A percentile compares a stretch with the other conserved stretches of the same genome.
Conservation (phyloP, 2,888 invertebrate species). For the Tubulanus polymorphus region DNA sequence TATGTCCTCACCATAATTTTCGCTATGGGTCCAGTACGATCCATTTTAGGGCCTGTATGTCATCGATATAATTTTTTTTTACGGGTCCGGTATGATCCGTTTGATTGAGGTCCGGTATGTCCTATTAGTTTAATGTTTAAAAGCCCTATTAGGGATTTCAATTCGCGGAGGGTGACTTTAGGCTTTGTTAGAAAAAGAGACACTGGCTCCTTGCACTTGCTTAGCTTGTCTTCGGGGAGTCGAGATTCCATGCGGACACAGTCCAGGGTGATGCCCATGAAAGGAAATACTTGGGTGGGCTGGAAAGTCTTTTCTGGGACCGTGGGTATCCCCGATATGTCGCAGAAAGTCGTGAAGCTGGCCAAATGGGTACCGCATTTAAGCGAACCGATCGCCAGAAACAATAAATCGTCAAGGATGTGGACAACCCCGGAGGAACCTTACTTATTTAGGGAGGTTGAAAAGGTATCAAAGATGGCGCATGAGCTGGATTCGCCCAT, state of each 20-base stretch:
- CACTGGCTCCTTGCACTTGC: not conserved
- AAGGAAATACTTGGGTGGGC: not conserved
- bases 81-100: too few relatives aligned
- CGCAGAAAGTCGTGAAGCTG: not conserved
- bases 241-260: not conserved
- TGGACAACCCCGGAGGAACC: conserved; percentile 6
- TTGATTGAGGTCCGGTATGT: too few relatives aligned
- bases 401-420: conserved; percentile 18
- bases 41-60: too few relatives aligned
- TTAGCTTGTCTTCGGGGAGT: not conserved
- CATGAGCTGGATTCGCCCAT: conserved; percentile 16
- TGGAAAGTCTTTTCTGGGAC: not conserved
- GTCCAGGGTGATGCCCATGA: not conserved
- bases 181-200: not conserved
- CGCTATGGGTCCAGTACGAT: too few relatives aligned
- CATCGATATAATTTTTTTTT: too few relatives aligned
- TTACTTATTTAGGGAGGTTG: conserved; percentile 11
- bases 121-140: too few relatives aligned
- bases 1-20: too few relatives aligned
- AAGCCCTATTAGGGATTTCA: not conserved
- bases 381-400: conserved; percentile 1
- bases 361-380: not conserved
- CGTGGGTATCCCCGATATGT: not conserved
- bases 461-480: conserved; percentile 18
- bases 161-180: not conserved